Base-by-base conservation (phyloP, 2,888 invertebrate genomes). In the Phengaris alcon region DNA sequence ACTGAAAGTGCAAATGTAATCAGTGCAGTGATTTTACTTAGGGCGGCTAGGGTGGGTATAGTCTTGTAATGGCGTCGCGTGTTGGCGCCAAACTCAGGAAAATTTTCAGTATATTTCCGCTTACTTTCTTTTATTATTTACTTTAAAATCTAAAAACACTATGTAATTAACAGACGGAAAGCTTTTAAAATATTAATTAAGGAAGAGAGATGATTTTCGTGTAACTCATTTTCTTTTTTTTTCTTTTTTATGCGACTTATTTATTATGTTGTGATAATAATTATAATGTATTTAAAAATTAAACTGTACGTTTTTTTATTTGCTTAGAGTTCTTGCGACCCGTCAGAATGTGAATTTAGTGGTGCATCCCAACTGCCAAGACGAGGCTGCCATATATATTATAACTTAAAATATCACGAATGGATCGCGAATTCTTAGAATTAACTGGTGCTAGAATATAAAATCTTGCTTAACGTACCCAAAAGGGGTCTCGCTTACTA, bases 81-180 rank as follows among this genome's bases (percentile, higher is more conserved):
- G 22, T 69, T 48, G 46, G 59, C 59, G 76, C 75, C 75, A 78
- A 80, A 80, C 82, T 82, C 82, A 82, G 84, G 84, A 85, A 87
- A 86, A 86, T 87, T 89, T 86, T 89, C 86, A 89, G 87, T 85
- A 86, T 76, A 81, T 70, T 51, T 22, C 76, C 77, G 75, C 81
- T 83, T 75, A 74, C 22, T 72, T 83, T 80, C 79, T 77, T 79
- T 22, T 79, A 73, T 77, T 73, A 75, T 79, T 79, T 81, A 79
- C 15, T 78, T 79, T 76, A 89, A 91, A 90, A 91, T 85, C 85
- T 86, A 89, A 89, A 90, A 87, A 81, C 79, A 80, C 84, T 83
- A 82, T 84, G 84, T 83, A 87, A 87, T 79, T 76, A 90, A 90
- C 84, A 84, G 89, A 87, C 90, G 54, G 51, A 90, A 91, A 90